Conservation (phyloP, 2,113 vertebrate species). For the Tretioscincus oriximinensis region DNA sequence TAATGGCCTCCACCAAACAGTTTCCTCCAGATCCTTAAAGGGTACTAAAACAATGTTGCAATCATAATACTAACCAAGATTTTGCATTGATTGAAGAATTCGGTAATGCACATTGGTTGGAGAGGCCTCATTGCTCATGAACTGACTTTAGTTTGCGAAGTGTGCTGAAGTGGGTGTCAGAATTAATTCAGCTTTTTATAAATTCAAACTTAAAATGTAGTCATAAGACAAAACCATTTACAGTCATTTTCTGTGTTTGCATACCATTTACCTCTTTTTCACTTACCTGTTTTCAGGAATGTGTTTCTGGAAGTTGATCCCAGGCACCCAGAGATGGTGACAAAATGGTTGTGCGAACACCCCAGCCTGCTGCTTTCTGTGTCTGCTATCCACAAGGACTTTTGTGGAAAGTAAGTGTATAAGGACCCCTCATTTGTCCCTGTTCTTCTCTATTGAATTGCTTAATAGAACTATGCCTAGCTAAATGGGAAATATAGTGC, state of each 20-base stretch:
- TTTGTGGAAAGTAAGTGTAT: conserved; percentile 81
- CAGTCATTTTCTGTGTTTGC: not conserved
- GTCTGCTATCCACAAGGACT: conserved; percentile 74
- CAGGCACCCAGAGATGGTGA: conserved; percentile 83
- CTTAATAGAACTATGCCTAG: not conserved
- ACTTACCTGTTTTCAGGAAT: conserved; percentile 68
- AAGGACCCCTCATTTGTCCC: not conserved
- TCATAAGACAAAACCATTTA: not conserved
- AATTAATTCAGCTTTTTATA: not conserved
- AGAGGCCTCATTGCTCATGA: not conserved
- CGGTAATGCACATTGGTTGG: not conserved
- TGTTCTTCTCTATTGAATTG: not conserved
- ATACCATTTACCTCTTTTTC: not conserved
- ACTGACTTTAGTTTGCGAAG: not conserved
- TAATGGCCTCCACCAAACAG: not conserved
- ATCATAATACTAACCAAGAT: not conserved
- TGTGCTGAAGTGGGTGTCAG: not conserved
- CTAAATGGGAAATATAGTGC: conserved; percentile 3
- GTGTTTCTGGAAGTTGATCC: conserved; percentile 93
- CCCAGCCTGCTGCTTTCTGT: conserved; percentile 70
- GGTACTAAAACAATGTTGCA: not conserved
- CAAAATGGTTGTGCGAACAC: conserved; percentile 74
- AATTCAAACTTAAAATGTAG: not conserved
- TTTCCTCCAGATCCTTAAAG: not conserved
- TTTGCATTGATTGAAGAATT: conserved; percentile 1